A percentile compares a stretch with the other conserved stretches of the same genome.
These are phyloP conservation scores for Drosophila teissieri DNA, from an alignment of 1,140 invertebrate species.

Conservation along the genomic window DNA sequence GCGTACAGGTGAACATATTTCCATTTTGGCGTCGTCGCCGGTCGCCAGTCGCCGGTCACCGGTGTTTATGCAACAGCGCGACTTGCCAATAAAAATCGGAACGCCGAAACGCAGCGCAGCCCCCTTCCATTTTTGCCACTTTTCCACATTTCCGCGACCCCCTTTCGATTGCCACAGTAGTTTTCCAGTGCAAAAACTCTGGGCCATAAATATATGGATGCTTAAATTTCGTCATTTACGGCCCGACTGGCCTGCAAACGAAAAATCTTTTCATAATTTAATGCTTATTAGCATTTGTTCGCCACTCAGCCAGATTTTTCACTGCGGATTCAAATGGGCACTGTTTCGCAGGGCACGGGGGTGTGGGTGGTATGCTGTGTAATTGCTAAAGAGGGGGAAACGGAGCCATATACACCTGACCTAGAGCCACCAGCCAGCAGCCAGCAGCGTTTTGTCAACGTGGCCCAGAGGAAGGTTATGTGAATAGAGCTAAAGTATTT, in stretches of 20 bases:
- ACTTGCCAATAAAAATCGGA: conserved; percentile 76
- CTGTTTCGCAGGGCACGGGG: not conserved
- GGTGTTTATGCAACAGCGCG: conserved; percentile 78
- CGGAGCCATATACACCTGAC: conserved; percentile 1
- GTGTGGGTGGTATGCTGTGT: conserved; percentile 2
- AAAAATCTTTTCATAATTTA: conserved; percentile 81
- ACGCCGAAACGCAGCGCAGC: conserved; percentile 52
- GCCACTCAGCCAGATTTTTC: conserved; percentile 19
- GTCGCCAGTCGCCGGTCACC: conserved; percentile 21
- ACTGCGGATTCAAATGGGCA: too few relatives aligned
- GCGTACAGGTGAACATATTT: conserved; percentile 53
- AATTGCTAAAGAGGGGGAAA: conserved; percentile 8
- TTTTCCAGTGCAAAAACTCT: conserved; percentile 83
- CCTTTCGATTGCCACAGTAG: conserved; percentile 15
- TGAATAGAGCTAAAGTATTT: conserved; percentile 18
- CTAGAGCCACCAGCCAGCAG: conserved; percentile 18
- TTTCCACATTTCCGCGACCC: too few relatives aligned
- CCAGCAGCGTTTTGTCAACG: not conserved
- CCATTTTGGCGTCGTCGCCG: conserved; percentile 45
- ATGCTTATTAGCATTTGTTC: conserved; percentile 79
- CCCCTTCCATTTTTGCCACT: not conserved
- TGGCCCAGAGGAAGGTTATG: conserved; percentile 24
- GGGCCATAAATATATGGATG: conserved; percentile 80
- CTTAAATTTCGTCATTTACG: conserved; percentile 82
- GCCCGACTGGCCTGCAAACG: conserved; percentile 66